These are phyloP conservation scores for Scaeva pyrastri DNA, from an alignment of 2,888 invertebrate genomes.

Conservation along the genomic window DNA sequence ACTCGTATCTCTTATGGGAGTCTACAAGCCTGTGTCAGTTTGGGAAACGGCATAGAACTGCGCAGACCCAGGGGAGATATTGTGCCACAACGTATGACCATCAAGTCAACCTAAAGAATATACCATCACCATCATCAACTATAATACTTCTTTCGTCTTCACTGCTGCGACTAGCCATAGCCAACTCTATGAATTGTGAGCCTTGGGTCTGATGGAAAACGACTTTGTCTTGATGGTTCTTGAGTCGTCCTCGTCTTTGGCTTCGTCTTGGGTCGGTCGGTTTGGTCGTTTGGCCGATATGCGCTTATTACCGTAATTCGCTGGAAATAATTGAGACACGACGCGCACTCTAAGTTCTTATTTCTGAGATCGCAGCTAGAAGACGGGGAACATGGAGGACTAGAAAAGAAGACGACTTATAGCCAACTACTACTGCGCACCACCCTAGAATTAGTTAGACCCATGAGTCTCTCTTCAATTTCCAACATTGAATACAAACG, in stretches of 20 bases:
- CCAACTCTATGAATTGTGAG: conserved; percentile 30
- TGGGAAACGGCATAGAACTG: background rate
- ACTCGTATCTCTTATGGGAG: background rate
- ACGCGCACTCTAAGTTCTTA: conserved; percentile 70
- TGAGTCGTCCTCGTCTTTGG: background rate
- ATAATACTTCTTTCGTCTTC: background rate
- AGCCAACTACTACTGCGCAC: conserved; percentile 46
- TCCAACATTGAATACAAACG: conserved; percentile 63
- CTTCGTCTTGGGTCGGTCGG: too few species aligned
- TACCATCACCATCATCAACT: conserved; percentile 2
- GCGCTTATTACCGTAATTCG: conserved; percentile 76
- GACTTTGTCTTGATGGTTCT: conserved; percentile 34
- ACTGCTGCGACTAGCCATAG: conserved; percentile 1
- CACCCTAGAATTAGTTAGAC: conserved; percentile 68
- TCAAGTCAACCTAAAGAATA: conserved; percentile 55
- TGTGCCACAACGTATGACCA: conserved; percentile 60
- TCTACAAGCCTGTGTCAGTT: conserved; percentile 42
- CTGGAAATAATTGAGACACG: conserved; percentile 76
- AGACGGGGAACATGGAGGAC: background rate
- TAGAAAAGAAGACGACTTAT: conserved; percentile 3
- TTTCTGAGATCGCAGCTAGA: background rate
- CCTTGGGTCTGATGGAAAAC: conserved; percentile 26
- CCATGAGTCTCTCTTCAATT: conserved; percentile 45
- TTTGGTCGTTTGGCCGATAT: conserved; percentile 58
- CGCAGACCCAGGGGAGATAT: conserved; percentile 29